Percentiles rank a stretch among this genome's conserved stretches.
phyloP scores from a whole-genome alignment of 1,140 invertebrate genomes.

The Nasonia longicornis region DNA sequence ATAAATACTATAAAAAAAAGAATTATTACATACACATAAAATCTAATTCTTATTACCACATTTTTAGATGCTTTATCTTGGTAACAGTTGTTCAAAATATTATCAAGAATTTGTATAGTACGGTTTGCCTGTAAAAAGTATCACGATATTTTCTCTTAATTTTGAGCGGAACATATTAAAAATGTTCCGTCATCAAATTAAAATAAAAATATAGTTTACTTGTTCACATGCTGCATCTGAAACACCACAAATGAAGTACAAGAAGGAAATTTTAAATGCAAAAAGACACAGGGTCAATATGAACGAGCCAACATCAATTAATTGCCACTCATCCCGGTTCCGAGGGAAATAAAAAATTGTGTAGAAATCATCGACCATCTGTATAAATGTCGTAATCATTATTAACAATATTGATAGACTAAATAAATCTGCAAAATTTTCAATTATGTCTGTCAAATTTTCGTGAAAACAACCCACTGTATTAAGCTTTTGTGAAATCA shows the following conservation, averaged over 20 bases:
- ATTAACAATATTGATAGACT: neutral
- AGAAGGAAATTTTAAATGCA: neutral
- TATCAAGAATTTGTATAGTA: neutral
- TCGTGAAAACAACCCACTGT: neutral
- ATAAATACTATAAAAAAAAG: neutral
- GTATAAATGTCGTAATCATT: neutral
- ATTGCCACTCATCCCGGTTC: neutral
- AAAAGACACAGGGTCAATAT: neutral
- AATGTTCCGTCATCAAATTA: no score
- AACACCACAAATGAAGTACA: neutral
- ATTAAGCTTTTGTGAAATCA: neutral
- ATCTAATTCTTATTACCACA: neutral
- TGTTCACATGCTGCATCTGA: constrained; percentile 1
- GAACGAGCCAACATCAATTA: neutral
- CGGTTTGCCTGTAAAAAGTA: neutral
- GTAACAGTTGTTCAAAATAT: neutral
- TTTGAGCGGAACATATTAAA: no score
- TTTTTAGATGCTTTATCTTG: neutral
- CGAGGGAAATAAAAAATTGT: neutral
- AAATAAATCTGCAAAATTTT: neutral
- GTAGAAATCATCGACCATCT: neutral
- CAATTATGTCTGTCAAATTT: neutral
- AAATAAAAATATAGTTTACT: neutral
- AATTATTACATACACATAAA: neutral
- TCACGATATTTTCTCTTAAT: neutral